Percentiles rank a stretch among this genome's conserved stretches.
These are phyloP conservation scores for Zaprionus nigranus DNA, from an alignment of 1,140 invertebrate species.

Conservation along the genomic window DNA sequence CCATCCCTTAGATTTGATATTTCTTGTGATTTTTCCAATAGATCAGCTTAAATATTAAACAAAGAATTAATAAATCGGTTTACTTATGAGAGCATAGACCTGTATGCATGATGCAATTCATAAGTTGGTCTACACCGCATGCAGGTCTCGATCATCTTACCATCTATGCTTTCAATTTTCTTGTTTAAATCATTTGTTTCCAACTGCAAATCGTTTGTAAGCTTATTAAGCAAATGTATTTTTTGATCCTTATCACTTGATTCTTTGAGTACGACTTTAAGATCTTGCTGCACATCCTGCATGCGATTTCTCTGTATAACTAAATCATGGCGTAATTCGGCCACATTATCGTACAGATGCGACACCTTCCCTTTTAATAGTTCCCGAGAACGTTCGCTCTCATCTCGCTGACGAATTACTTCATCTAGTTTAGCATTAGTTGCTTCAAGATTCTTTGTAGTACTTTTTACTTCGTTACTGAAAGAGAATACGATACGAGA, in stretches of 20 bases:
- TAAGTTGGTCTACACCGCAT: no score
- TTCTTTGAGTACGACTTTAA: constrained; percentile 9
- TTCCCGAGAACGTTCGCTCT: constrained; percentile 9
- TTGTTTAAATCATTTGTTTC: constrained; percentile 46
- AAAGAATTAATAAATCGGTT: neutral
- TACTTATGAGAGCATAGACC: no score
- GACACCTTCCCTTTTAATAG: constrained; percentile 35
- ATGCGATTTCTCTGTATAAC: constrained; percentile 11
- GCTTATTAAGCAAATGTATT: constrained; percentile 30
- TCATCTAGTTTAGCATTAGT: constrained; percentile 32
- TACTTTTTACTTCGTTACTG: constrained; percentile 35
- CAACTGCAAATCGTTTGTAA: constrained; percentile 29
- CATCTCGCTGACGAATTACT: constrained; percentile 18
- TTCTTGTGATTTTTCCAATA: constrained; percentile 3
- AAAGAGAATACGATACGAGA: no score
- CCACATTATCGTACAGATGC: constrained; percentile 25
- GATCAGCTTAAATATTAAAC: neutral
- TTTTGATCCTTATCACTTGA: constrained; percentile 28
- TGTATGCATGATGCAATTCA: no score
- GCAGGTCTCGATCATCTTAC: constrained; percentile 14
- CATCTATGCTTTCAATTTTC: constrained; percentile 55
- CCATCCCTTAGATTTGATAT: constrained; percentile 86
- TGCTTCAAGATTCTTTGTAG: constrained; percentile 30
- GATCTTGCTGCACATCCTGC: constrained; percentile 13
- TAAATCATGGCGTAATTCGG: constrained; percentile 33